Base-by-base conservation (phyloP, 2,113 vertebrate species). In the Odobenus rosmarus region DNA sequence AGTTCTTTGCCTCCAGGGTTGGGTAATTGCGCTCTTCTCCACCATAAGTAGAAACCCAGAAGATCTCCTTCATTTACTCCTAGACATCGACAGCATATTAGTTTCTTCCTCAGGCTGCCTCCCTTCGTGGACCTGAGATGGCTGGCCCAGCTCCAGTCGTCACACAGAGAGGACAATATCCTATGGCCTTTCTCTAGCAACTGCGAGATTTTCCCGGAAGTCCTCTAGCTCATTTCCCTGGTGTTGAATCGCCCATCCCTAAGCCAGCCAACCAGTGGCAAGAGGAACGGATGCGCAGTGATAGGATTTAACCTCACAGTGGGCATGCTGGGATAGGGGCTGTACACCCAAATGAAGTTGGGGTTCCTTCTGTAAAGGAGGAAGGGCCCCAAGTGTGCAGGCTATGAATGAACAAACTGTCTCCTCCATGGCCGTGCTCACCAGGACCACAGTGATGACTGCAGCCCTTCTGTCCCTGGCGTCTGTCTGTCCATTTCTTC, bases 391-490 rank as follows among this genome's bases (percentile, higher is more conserved):
- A 33, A 33, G 15, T 26, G 0, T 3, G 26, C 14, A 3, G 28
- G 21, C 10, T 57, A 0, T 42, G 0, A 2, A 5, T 1, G 21
- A 14, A 24, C 0, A 18, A 46, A 0, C 4, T 6, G 71, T 16
- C 21, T 9, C 19, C 55, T 74, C 62, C 1, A 1, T 9, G 24
- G 14, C 91, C 1, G 0, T 23, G 8, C 8, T 53, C 42, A 7
- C 71, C 13, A 0, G 23, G 42, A 31, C 51, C 2, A 1, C 11
- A 23, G 42, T 13, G 21, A 1, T 15, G 2, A 2, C 6, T 9
- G 19, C 13, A 2, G 15, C 23, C 33, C 2, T 11, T 33, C 71
- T 10, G 71, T 42, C 24, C 6, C 21, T 7, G 46, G 39, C 9
- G 0, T 21, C 19, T 7, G 16, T 61, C 72, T 4, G 33, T n/a